These are phyloP conservation scores for Dasyurus viverrinus DNA, from an alignment of 2,113 vertebrate genomes.

Conservation along the genomic window DNA sequence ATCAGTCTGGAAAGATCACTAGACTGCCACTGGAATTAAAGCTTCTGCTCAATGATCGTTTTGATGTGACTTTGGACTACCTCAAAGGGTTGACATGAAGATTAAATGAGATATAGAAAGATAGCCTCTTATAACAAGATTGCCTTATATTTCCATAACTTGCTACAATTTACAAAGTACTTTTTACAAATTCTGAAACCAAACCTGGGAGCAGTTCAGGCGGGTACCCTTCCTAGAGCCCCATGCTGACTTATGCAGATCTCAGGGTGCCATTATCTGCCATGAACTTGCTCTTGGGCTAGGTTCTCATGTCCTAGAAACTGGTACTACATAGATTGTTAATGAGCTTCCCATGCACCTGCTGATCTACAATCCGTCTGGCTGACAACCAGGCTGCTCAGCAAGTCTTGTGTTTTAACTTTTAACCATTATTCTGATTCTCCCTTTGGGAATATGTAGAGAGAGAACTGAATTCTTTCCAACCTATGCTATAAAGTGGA, in stretches of 20 bases:
- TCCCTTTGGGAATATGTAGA: not conserved
- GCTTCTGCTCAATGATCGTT: not conserved
- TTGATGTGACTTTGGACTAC: not conserved
- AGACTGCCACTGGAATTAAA: not conserved
- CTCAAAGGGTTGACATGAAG: not conserved
- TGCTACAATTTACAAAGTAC: not conserved
- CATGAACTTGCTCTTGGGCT: not conserved
- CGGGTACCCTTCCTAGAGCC: not conserved
- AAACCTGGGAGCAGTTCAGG: not conserved
- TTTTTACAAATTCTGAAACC: not conserved
- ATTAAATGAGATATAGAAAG: not conserved
- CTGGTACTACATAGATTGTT: conserved; percentile 15
- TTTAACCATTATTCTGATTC: not conserved
- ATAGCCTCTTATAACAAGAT: not conserved
- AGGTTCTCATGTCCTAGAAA: conserved; percentile 1
- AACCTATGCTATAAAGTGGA: conserved; percentile 60
- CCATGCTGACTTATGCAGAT: not conserved
- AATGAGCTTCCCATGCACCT: conserved; percentile 34
- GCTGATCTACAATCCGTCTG: not conserved
- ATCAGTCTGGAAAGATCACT: not conserved
- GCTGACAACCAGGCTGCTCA: not conserved
- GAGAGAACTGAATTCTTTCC: conserved; percentile 10
- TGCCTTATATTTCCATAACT: not conserved
- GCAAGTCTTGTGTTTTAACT: not conserved
- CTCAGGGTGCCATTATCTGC: not conserved